Evolutionary conservation across 2,888 invertebrate genomes (phyloP).

Genomic region (Orthosia gracilis): DNA sequence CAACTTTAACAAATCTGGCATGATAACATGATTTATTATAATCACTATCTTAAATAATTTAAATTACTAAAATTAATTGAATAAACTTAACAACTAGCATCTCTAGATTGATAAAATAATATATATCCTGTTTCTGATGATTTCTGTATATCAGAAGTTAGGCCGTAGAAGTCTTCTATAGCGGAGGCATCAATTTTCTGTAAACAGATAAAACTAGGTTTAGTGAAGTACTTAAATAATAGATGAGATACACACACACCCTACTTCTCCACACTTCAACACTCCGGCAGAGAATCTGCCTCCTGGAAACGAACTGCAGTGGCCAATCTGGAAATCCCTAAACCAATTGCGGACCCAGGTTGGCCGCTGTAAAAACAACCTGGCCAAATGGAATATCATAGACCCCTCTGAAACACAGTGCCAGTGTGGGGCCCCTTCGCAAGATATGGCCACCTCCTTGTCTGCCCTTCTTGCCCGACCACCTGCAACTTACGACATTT

Average conservation of each 20-base stretch:
- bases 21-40: constrained; percentile 84
- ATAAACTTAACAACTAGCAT: constrained; percentile 92
- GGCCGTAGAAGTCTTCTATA: constrained; percentile 99
- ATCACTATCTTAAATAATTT: constrained; percentile 85
- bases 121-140: constrained; percentile 99
- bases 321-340: no score
- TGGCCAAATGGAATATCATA: no score
- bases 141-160: constrained; percentile 99
- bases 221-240: background rate
- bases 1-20: constrained; percentile 90
- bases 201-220: constrained; percentile 72
- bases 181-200: constrained; percentile 99
- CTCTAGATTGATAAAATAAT: constrained; percentile 99
- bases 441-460: no score
- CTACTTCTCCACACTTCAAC: no score
- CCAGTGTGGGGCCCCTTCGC: no score
- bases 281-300: no score
- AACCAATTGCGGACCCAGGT: no score
- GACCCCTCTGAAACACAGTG: no score
- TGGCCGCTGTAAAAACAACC: no score
- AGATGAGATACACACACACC: background rate
- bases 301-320: no score
- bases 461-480: no score
- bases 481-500: no score
- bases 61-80: constrained; percentile 85